Conservation (phyloP, 2,797 vertebrate genomes). For the Microctenopoma lineatum region DNA sequence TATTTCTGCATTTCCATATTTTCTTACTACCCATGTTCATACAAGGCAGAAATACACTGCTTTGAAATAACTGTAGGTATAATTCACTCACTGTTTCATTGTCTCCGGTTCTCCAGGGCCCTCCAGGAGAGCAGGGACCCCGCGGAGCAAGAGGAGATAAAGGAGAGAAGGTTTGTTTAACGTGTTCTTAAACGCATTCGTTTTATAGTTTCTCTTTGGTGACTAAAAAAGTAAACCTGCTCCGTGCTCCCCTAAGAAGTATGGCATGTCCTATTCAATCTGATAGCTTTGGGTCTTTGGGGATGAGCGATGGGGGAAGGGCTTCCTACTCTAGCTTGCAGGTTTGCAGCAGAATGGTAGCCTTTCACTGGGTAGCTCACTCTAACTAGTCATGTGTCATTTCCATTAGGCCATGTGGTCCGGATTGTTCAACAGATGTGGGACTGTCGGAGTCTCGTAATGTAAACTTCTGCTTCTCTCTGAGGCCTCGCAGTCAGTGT, state of each 20-base stretch:
- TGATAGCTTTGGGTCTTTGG: conserved; percentile 28
- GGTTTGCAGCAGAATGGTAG: conserved; percentile 58
- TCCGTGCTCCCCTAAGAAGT: conserved; percentile 12
- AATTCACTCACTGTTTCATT: conserved; percentile 29
- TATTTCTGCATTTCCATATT: neutral
- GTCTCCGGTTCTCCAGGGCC: conserved; percentile 83
- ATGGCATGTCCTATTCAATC: conserved; percentile 40
- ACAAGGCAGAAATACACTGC: neutral
- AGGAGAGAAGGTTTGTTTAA: conserved; percentile 89
- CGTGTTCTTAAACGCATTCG: neutral
- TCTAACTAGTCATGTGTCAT: conserved; percentile 58
- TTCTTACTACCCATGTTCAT: neutral
- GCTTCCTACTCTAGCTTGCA: conserved; percentile 34
- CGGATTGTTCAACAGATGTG: conserved; percentile 69
- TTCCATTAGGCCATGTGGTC: conserved; percentile 66
- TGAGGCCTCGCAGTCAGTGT: conserved; percentile 44
- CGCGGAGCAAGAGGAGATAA: conserved; percentile 91
- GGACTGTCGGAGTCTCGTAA: conserved; percentile 54
- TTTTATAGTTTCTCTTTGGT: conserved; percentile 18
- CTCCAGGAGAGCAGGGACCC: conserved; percentile 91
- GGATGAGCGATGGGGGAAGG: neutral
- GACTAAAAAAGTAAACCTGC: conserved; percentile 6
- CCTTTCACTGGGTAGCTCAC: conserved; percentile 60
- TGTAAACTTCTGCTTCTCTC: conserved; percentile 56
- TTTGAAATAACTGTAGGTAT: conserved; percentile 7